Conservation (phyloP, 2,113 vertebrate species). For the Aepyceros melampus region DNA sequence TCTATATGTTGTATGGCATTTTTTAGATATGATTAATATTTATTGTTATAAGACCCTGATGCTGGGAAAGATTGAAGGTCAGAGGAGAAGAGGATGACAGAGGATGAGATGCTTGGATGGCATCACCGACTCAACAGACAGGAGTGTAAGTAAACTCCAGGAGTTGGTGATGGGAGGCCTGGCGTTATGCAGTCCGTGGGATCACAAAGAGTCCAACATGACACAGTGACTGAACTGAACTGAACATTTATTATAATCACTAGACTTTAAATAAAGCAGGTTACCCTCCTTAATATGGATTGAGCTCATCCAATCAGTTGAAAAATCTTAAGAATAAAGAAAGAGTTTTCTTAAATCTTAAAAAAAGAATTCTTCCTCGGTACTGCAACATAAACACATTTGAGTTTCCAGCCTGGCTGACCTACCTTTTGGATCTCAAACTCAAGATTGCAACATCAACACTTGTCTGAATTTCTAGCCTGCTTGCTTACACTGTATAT, state of each 20-base stretch:
- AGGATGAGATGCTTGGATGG: background rate
- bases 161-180: background rate
- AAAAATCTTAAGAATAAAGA: background rate
- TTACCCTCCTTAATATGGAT: background rate
- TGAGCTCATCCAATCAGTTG: background rate
- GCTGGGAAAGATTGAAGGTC: background rate
- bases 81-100: background rate
- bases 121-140: background rate
- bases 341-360: background rate
- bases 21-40: background rate
- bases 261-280: background rate
- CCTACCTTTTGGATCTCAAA: background rate
- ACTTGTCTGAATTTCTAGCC: background rate
- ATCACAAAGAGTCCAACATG: background rate
- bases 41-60: background rate
- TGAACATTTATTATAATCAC: background rate
- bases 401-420: background rate
- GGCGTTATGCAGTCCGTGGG: fast-evolving
- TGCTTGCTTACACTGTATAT: background rate
- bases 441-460: background rate
- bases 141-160: background rate
- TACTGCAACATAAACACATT: background rate
- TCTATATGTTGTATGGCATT: background rate
- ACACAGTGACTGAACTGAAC: background rate
- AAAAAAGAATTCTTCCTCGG: background rate